phyloP scores from a whole-genome alignment of 2,888 invertebrate genomes.

The Argyra leucocephala region DNA sequence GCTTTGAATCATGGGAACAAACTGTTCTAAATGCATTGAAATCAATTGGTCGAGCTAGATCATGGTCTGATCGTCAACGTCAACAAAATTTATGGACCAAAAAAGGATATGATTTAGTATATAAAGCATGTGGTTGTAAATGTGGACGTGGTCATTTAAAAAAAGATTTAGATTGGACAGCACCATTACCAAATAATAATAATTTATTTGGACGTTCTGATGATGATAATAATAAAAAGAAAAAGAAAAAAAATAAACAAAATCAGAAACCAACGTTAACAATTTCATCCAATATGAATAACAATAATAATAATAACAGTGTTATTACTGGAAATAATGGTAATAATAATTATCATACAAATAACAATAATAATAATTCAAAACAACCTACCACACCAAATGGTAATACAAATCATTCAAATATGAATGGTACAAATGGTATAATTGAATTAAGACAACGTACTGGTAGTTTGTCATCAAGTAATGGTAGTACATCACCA shows the following conservation, averaged over 20 bases:
- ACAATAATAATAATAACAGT: conserved; percentile 22
- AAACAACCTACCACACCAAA: conserved; percentile 26
- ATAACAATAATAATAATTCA: conserved; percentile 15
- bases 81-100: conserved; percentile 95
- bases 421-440: conserved; percentile 27
- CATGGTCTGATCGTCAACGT: conserved; percentile 91
- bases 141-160: conserved; percentile 87
- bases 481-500: conserved; percentile 69
- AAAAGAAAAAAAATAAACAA: conserved; percentile 59
- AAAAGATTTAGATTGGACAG: conserved; percentile 88
- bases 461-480: conserved; percentile 68
- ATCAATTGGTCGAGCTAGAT: conserved; percentile 81
- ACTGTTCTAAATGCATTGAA: conserved; percentile 79
- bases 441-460: conserved; percentile 51
- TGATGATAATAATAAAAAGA: conserved; percentile 53
- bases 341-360: conserved; percentile 17
- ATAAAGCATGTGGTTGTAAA: conserved; percentile 88
- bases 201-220: conserved; percentile 37
- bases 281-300: conserved; percentile 37
- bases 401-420: conserved; percentile 15
- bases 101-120: conserved; percentile 92
- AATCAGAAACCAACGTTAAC: conserved; percentile 54
- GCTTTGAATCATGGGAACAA: conserved; percentile 91
- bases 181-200: conserved; percentile 50
- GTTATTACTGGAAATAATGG: conserved; percentile 18